Evolutionary conservation across 2,888 invertebrate species (phyloP), one percentile per base, ranked within the genome.

Genomic region (Pimpla rufipes): DNA sequence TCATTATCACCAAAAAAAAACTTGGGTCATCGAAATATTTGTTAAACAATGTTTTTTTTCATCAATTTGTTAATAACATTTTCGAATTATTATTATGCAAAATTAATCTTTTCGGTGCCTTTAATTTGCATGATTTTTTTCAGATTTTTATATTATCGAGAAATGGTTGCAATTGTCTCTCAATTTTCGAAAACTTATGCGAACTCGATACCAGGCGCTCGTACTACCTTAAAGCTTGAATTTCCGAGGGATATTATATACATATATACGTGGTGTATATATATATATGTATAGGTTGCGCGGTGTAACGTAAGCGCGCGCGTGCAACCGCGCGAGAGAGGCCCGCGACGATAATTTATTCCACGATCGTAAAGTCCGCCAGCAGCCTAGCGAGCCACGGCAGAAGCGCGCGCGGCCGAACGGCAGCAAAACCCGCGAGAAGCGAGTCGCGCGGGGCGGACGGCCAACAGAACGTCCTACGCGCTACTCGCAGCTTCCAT

Each of bases 341-440:
- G 66, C 70, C 64, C 71, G 86, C 87, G 82, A 86, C 89, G 88
- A 89, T 89, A 89, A 89, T 89, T 89, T 89, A 89, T 89, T 89
- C 89, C 85, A 79, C 81, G 87, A 87, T 88, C 89, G 88, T 89
- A 89, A 89, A 89, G 87, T 87, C 86, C 74, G 83, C 86, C 84
- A 81, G 37, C n/a, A n/a, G n/a, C n/a, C n/a, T n/a, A n/a, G 57
- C 62, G 62, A 77, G 74, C 62, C 85, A 70, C 40, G 64, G 62
- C 70, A 35, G 62, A 37, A 79, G 62, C 47, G 35, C 37, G 5
- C 16, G 42, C 70, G 35, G 75, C 55, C 55, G 55, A 42, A 10
- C 64, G 21, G 13, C 67, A 75, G 75, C 64, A 40, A 52, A 64
- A 64, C 62, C 45, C 29, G n/a, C n/a, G n/a, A n/a, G n/a, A n/a